Evolutionary conservation across 2,797 vertebrate genomes (phyloP).

Genomic region (Notoglanidium macrostoma): DNA sequence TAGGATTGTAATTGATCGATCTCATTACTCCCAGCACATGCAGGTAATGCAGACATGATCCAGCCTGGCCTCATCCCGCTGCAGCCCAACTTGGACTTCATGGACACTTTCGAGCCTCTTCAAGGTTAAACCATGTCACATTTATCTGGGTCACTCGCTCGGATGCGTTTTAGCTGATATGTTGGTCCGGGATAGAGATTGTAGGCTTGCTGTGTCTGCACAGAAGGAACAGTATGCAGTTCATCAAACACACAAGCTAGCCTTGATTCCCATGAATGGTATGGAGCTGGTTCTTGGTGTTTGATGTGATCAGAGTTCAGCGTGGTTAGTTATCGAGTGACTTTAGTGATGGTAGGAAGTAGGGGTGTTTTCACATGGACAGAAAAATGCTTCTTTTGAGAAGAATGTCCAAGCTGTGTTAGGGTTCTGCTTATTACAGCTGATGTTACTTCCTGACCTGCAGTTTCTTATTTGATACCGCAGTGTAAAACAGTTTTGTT

Average conservation of each 20-base stretch:
- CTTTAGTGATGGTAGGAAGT: not conserved
- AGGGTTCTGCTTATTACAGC: not conserved
- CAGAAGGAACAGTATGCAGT: not conserved
- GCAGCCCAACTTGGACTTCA: constrained; percentile 97
- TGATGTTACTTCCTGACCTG: not conserved
- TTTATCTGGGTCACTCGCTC: constrained; percentile 7
- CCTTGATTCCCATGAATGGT: not conserved
- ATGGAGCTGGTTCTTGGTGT: not conserved
- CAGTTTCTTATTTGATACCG: not conserved
- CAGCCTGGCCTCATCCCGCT: constrained; percentile 95
- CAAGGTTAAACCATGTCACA: constrained; percentile 78
- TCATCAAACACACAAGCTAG: not conserved
- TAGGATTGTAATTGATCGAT: not conserved
- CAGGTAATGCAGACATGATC: constrained; percentile 98
- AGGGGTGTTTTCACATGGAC: not conserved
- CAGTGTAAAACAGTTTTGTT: not conserved
- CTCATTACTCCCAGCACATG: constrained; percentile 78
- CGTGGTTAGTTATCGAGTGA: not conserved
- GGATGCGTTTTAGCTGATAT: not conserved
- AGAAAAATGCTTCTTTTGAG: not conserved
- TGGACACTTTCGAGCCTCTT: constrained; percentile 96
- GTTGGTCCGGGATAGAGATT: not conserved
- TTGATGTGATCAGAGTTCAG: not conserved
- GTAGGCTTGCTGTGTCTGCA: not conserved
- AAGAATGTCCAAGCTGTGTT: not conserved